These are phyloP conservation scores for Pseudomyrmex dendroicus DNA, from an alignment of 1,140 invertebrate genomes.

Conservation along the genomic window DNA sequence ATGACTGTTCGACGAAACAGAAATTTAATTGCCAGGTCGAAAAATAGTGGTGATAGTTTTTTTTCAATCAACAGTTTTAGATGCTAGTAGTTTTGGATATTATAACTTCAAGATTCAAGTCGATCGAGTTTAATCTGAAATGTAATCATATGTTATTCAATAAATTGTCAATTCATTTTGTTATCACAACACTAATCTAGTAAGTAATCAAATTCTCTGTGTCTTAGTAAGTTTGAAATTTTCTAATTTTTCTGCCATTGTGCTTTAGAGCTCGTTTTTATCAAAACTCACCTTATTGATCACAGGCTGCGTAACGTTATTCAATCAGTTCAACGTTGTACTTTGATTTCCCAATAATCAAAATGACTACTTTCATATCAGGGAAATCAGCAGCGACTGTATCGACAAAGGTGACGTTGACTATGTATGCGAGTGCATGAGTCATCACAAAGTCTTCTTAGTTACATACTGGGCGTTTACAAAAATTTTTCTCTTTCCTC, in stretches of 20 bases:
- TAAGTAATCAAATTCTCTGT: too few species aligned
- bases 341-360: constrained; percentile 49
- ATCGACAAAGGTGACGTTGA: constrained; percentile 40
- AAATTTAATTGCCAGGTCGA: neutral
- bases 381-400: constrained; percentile 63
- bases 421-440: constrained; percentile 51
- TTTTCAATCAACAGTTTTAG: too few species aligned
- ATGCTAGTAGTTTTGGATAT: too few species aligned
- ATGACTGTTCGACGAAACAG: too few species aligned
- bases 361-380: constrained; percentile 36
- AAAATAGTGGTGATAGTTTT: too few species aligned
- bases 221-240: too few species aligned
- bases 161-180: too few species aligned
- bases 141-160: too few species aligned
- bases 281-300: constrained; percentile 2
- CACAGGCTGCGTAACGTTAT: neutral
- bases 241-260: too few species aligned
- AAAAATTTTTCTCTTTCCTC: neutral
- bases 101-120: too few species aligned
- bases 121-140: too few species aligned
- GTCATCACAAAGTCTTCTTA: constrained; percentile 51
- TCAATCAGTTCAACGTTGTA: constrained; percentile 18
- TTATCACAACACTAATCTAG: too few species aligned
- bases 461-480: constrained; percentile 23
- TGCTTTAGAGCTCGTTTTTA: neutral